phyloP scores from a whole-genome alignment of 2,113 vertebrate species.

The Reinhardtius hippoglossoides region DNA sequence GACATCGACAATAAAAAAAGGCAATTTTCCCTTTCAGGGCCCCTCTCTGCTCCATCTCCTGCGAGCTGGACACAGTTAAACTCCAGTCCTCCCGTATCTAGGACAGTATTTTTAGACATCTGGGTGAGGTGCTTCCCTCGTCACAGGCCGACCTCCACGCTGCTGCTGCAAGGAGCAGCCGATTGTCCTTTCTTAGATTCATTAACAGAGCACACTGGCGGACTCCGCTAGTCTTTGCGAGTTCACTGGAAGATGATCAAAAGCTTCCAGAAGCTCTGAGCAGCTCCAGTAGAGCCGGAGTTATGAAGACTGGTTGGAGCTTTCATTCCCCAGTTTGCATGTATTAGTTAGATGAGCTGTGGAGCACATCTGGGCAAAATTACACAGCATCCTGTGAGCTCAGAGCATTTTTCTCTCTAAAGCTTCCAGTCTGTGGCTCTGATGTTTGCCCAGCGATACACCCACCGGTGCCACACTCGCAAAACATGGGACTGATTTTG shows the following conservation, averaged over 20 bases:
- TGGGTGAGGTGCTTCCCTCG: constrained; percentile 61
- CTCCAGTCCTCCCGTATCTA: constrained; percentile 48
- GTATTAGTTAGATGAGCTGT: constrained; percentile 64
- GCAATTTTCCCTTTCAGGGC: background rate
- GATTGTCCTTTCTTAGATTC: constrained; percentile 25
- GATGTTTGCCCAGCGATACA: constrained; percentile 32
- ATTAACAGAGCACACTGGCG: constrained; percentile 51
- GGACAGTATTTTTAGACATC: constrained; percentile 81
- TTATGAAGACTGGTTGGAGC: constrained; percentile 20
- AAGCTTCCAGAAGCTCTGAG: constrained; percentile 18
- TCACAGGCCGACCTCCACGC: constrained; percentile 48
- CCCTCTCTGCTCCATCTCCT: constrained; percentile 7
- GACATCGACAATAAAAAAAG: background rate
- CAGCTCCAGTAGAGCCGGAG: constrained; percentile 12
- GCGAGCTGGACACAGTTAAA: constrained; percentile 33
- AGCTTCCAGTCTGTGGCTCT: constrained; percentile 36
- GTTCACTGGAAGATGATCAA: constrained; percentile 16
- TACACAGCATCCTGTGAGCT: constrained; percentile 72
- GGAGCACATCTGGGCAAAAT: constrained; percentile 76
- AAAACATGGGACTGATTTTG: constrained; percentile 40
- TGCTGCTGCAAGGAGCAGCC: constrained; percentile 44
- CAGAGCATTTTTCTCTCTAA: constrained; percentile 26
- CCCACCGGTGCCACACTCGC: constrained; percentile 44
- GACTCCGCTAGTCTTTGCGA: constrained; percentile 28
- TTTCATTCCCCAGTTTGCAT: constrained; percentile 40